Percentiles rank a stretch among this genome's conserved stretches.
These are phyloP conservation scores for Calosoma granatense DNA, from an alignment of 1,140 invertebrate genomes.

Conservation along the genomic window DNA sequence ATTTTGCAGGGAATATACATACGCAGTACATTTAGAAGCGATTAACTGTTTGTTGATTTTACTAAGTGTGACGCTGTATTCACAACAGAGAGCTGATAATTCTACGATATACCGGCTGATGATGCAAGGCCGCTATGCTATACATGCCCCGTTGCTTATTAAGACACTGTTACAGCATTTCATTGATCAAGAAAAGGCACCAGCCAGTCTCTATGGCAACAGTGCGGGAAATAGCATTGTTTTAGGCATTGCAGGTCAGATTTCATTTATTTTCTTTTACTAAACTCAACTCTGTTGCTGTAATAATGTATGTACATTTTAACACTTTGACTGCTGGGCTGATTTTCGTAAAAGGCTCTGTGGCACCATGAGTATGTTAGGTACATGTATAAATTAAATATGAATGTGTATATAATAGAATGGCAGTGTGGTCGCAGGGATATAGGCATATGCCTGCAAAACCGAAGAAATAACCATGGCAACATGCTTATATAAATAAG, in stretches of 20 bases:
- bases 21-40: slow-evolving; percentile 78
- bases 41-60: slow-evolving; percentile 78
- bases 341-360: too few relatives aligned
- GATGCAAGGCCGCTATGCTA: slow-evolving; percentile 61
- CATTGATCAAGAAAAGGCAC: slow-evolving; percentile 61
- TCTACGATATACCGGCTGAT: slow-evolving; percentile 51
- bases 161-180: slow-evolving; percentile 71
- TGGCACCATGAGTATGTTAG: too few relatives aligned
- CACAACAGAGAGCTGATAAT: slow-evolving; percentile 51
- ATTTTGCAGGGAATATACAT: slow-evolving; percentile 72
- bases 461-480: too few relatives aligned
- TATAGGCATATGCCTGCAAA: too few relatives aligned
- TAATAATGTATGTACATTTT: too few relatives aligned
- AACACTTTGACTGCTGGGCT: too few relatives aligned
- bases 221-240: slow-evolving; percentile 66
- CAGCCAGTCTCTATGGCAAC: slow-evolving; percentile 51
- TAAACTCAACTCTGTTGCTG: too few relatives aligned
- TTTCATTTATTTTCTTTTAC: slow-evolving; percentile 11
- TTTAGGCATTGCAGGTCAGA: slow-evolving; percentile 68
- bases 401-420: too few relatives aligned
- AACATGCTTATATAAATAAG: too few relatives aligned
- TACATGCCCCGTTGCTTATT: slow-evolving; percentile 62
- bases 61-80: slow-evolving; percentile 81
- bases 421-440: too few relatives aligned
- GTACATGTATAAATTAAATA: too few relatives aligned